Base-by-base conservation (phyloP, 2,888 invertebrate species). In the Tenthredo amoena region DNA sequence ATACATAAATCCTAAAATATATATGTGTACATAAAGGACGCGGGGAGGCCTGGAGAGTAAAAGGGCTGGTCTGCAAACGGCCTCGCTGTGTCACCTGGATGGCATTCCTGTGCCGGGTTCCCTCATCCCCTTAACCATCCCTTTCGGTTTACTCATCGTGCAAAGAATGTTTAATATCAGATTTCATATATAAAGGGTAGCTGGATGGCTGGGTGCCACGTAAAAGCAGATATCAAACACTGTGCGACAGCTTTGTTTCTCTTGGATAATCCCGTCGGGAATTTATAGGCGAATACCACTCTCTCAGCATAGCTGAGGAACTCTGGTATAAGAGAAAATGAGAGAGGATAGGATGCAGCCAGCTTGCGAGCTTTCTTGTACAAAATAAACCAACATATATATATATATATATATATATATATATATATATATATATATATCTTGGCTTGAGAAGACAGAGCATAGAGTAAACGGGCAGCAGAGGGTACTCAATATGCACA, bases 211-310 rank as follows among this genome's bases (percentile, higher is more conserved):
- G 87, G 85, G 86, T 85, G 87, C 86, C 89, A 84, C 89, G 90
- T 89, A 91, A 91, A 92, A 90, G 91, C 91, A 90, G 89, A 91
- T 92, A 92, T 92, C 92, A 92, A 92, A 91, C 91, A 90, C 89
- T 91, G 89, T 88, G 88, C 89, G 91, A 92, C 91, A 91, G 92
- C 92, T 92, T 92, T 92, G 92, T 92, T 92, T 92, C 90, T 87
- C 87, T 88, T 88, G 88, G 90, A 91, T 92, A 92, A 92, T 91
- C 92, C 92, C 89, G 90, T 87, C 88, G 91, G 91, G 91, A 92
- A 92, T 92, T 90, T 90, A 89, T 87, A 87, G 87, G 85, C 89
- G 89, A 89, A 89, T 89, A 89, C 87, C 88, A 18, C 82, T 31
- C 40, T 82, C 74, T 71, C 74, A 18, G 55, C 37, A 26, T 34